Evolutionary conservation across 1,140 invertebrate species (phyloP), one percentile per base, ranked within the genome.

Genomic region (Popillia japonica): DNA sequence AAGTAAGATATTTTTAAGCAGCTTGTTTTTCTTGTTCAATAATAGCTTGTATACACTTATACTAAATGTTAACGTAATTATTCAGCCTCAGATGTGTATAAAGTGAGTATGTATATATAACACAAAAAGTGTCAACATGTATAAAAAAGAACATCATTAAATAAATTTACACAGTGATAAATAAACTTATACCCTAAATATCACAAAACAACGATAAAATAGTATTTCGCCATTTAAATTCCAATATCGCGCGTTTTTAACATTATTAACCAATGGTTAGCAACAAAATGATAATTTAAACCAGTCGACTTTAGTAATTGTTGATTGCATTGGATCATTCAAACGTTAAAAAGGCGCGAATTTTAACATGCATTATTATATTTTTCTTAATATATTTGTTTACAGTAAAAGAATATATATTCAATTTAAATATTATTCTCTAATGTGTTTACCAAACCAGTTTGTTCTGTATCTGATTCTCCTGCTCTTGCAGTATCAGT

Each of bases 401-500:
- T 68, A 20, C 27, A 4, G 17, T 27, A 68, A 68, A 68, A 68
- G 22, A 23, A 68, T 68, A 68, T 34, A 68, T 14, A 27, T 3
- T 27, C 23, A 7, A 68, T 68, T 68, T 68, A 68, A 68, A 22
- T 55, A n/a, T 72, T 23, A 72, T 72, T 22, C 20, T 72, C 68
- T 72, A 72, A 10, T 22, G 68, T 17, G 22, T 68, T 68, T 34
- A 22, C 61, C 20, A 34, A 9, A 68, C 4, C 4, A 9, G 4
- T 27, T 27, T 68, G 22, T 14, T 75, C 73, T 6, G 10, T 27
- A 42, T 20, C n/a, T 2, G 42, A 9, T 41, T 78, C 79, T 14
- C 55, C 20, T 10, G 22, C 55, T 64, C 79, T 80, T 42, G 72
- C 81, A 8, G 79, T 82, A 61, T 80, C 81, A 0, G 81, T 82